Evolutionary conservation across 2,797 vertebrate species (phyloP), one percentile per base, ranked within the genome.

Genomic region (Artibeus lituratus): DNA sequence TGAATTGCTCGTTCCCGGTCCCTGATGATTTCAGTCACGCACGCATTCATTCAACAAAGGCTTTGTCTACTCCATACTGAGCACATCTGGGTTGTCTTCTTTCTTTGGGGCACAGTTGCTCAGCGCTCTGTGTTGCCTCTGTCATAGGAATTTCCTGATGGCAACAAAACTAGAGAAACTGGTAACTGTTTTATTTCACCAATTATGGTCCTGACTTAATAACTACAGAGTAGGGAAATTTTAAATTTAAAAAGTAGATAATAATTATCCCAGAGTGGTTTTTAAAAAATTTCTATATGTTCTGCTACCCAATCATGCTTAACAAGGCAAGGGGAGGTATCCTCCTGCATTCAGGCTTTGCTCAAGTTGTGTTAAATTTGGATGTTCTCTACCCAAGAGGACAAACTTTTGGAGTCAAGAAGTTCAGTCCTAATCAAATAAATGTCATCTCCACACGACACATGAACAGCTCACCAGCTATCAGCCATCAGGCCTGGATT

Each of bases 121-220:
- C 67, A 70, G 24, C 62, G 32, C 81, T 86, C 29, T 49, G 47
- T 19, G 19, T 47, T 53, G 47, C 72, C 26, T 74, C 89, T 85
- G 3, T 44, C 32, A n/a, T 14, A 39, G 22, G 18, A 59, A 86
- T 93, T 94, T 87, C 29, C 78, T 24, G 22, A 2, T 87, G 37
- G 16, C 90, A 87, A 93, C 67, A 96, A 85, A 67, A 70, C 29
- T 70, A 8, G 32, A 37, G 49, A 49, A 88, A 70, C 82, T 80
- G 29, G 74, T 90, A 96, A 94, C 94, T 97, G 69, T 78, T 78
- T 93, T 87, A 96, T 92, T 92, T 92, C 26, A 83, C 69, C 90
- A 93, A 96, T 90, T 96, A 95, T 51, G 35, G 69, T 74, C 69
- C 82, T 92, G 55, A 73, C 57, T 94, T 76, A 91, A 73, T 94